phyloP scores from a whole-genome alignment of 2,888 invertebrate genomes.

The Sipha maydis region DNA sequence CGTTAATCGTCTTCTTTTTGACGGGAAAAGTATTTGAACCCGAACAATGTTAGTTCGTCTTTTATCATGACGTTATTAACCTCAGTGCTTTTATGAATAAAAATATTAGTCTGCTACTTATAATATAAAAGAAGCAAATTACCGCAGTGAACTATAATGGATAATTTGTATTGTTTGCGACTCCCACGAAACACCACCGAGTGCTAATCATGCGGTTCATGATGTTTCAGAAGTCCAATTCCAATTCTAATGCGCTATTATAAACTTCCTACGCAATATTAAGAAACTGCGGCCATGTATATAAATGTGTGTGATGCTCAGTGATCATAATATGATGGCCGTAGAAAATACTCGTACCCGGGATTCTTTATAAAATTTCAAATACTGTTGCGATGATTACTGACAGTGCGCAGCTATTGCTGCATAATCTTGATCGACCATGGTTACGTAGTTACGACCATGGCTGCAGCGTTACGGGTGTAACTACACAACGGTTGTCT shows the following conservation, averaged over 20 bases:
- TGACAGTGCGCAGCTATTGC: no score
- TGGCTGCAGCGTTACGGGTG: no score
- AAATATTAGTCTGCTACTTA: background rate
- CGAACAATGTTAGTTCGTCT: background rate
- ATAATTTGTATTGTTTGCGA: constrained; percentile 41
- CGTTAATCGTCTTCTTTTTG: background rate
- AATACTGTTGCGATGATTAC: background rate
- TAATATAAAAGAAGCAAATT: constrained; percentile 24
- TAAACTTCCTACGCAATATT: constrained; percentile 37
- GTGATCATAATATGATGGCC: background rate
- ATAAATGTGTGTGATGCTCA: no score
- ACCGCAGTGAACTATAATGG: background rate
- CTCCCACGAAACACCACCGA: constrained; percentile 21
- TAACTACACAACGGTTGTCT: no score
- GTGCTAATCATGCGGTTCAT: constrained; percentile 11
- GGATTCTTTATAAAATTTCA: background rate
- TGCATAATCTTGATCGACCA: no score
- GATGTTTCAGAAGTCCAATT: constrained; percentile 38
- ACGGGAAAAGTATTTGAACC: background rate
- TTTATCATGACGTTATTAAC: constrained; percentile 11
- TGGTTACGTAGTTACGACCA: no score
- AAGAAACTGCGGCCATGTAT: background rate
- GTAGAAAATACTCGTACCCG: background rate
- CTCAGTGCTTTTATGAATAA: background rate
- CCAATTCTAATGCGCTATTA: constrained; percentile 30